Percentiles rank a stretch among this genome's conserved stretches.
phyloP scores from a whole-genome alignment of 2,888 invertebrate genomes.

The Carpatolechia fugitivella region DNA sequence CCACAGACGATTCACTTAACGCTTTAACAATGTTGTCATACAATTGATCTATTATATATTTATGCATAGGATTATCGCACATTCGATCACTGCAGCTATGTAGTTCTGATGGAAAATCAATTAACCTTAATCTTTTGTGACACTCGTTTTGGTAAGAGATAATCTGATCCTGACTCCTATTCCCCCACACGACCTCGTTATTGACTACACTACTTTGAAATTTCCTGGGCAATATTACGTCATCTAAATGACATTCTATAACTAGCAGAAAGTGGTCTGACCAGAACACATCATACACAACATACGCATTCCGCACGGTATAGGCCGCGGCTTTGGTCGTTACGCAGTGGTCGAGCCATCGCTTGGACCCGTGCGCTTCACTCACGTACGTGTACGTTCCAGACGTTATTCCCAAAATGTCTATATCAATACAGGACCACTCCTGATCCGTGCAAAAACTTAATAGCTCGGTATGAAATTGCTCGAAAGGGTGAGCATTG shows the following conservation, averaged over 20 bases:
- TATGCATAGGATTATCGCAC: background rate
- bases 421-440: conserved; percentile 10
- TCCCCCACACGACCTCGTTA: background rate
- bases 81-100: background rate
- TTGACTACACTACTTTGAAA: background rate
- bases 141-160: background rate
- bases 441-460: conserved; percentile 10
- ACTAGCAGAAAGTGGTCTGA: background rate
- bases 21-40: background rate
- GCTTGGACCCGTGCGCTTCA: background rate
- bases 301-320: background rate
- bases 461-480: conserved; percentile 12
- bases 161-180: background rate
- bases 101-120: background rate
- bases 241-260: background rate
- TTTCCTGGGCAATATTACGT: background rate
- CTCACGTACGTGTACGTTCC: background rate
- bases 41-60: background rate
- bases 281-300: background rate
- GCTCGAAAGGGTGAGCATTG: conserved; percentile 16
- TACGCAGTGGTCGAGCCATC: background rate
- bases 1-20: background rate
- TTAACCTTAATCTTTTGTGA: background rate
- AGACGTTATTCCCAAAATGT: background rate
- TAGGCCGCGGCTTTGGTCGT: background rate